A percentile compares a stretch with the other conserved stretches of the same genome.
Evolutionary conservation across 2,113 vertebrate species (phyloP).

Genomic region (Ceuthmochares aereus): DNA sequence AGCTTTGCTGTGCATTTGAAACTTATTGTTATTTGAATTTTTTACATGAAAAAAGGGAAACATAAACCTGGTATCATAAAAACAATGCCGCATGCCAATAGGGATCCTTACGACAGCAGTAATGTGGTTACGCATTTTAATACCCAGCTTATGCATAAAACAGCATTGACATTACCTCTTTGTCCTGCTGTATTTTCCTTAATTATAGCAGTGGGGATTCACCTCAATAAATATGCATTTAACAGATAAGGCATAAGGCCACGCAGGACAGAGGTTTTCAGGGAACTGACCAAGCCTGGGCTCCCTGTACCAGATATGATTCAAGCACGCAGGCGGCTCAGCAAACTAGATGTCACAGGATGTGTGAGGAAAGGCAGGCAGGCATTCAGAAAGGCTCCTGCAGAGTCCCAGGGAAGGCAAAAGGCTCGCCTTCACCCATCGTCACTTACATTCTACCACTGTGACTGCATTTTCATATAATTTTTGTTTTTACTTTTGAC

Average conservation of each 20-base stretch:
- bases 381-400: rapidly evolving
- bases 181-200: neutral
- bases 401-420: neutral
- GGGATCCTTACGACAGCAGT: neutral
- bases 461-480: neutral
- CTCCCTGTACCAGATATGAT: rapidly evolving
- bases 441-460: neutral
- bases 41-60: neutral
- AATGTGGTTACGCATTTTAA: neutral
- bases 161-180: neutral
- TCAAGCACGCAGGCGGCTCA: rapidly evolving
- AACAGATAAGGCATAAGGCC: neutral
- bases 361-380: rapidly evolving
- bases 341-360: neutral
- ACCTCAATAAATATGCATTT: neutral
- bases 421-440: rapidly evolving
- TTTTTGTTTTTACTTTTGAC: neutral
- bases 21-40: neutral
- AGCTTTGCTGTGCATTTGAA: neutral
- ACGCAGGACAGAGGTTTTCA: neutral
- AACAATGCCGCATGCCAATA: neutral
- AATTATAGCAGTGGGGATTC: neutral
- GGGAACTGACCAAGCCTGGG: neutral
- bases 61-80: neutral
- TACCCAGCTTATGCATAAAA: neutral